These are phyloP conservation scores for Lutjanus argentimaculatus DNA, from an alignment of 2,797 vertebrate species.

Conservation along the genomic window DNA sequence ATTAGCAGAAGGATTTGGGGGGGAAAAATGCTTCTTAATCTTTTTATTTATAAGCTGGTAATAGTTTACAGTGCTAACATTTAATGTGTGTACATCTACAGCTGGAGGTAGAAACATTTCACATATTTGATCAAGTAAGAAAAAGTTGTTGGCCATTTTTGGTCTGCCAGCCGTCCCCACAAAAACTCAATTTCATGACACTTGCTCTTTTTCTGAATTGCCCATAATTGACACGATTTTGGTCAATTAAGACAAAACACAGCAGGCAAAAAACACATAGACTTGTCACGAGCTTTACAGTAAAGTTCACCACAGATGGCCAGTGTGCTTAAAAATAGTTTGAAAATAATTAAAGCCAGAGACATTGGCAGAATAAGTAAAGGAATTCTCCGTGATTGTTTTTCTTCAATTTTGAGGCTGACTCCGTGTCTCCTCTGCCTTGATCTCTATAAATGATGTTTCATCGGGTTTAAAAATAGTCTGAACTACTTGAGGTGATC, in stretches of 20 bases:
- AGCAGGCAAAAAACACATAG: not conserved
- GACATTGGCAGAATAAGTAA: not conserved
- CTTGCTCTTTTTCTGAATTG: constrained; percentile 31
- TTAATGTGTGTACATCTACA: not conserved
- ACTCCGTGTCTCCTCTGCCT: not conserved
- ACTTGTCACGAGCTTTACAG: constrained; percentile 9
- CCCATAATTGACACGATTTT: constrained; percentile 38
- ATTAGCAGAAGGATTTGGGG: not conserved
- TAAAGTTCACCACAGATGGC: not conserved
- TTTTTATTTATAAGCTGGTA: not conserved
- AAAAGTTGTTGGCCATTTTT: constrained; percentile 5
- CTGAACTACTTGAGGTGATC: not conserved
- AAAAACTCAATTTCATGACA: not conserved
- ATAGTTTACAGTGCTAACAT: not conserved
- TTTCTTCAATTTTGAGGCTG: not conserved
- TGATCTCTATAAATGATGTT: not conserved
- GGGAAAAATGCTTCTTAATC: not conserved
- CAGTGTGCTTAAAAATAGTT: constrained; percentile 14
- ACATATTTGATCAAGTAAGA: constrained; percentile 8
- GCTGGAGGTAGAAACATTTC: not conserved
- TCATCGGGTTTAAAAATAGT: not conserved
- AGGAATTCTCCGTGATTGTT: not conserved
- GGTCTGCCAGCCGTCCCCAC: not conserved
- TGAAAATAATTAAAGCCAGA: constrained; percentile 4
- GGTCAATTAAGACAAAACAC: constrained; percentile 29